phyloP scores from a whole-genome alignment of 2,888 invertebrate genomes.

The Ophion ventricosus region DNA sequence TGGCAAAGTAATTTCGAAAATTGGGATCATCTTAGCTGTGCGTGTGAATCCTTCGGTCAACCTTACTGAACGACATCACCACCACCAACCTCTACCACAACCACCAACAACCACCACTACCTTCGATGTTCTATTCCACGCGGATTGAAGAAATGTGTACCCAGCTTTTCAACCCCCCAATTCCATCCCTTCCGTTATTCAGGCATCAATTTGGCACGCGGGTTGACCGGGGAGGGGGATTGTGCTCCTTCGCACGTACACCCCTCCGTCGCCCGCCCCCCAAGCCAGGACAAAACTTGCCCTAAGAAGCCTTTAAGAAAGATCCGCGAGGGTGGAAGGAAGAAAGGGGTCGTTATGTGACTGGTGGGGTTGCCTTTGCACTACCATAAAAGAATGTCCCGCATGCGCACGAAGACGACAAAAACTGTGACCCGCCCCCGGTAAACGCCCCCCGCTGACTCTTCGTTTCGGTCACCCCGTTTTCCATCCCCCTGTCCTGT shows the following conservation, averaged over 20 bases:
- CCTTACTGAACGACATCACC: slow-evolving; percentile 31
- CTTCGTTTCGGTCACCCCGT: slow-evolving; percentile 69
- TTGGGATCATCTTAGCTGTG: slow-evolving; percentile 26
- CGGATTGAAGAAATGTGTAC: slow-evolving; percentile 37
- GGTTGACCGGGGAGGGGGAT: slow-evolving; percentile 12
- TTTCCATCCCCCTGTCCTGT: slow-evolving; percentile 61
- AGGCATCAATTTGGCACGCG: slow-evolving; percentile 44
- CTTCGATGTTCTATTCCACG: slow-evolving; percentile 53
- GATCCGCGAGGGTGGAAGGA: slow-evolving; percentile 72
- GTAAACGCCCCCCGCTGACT: slow-evolving; percentile 77
- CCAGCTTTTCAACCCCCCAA: slow-evolving; percentile 47
- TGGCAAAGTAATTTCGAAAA: slow-evolving; percentile 48
- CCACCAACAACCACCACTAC: slow-evolving; percentile 31
- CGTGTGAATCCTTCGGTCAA: slow-evolving; percentile 55
- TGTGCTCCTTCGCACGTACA: slow-evolving; percentile 30
- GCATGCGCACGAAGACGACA: slow-evolving; percentile 80
- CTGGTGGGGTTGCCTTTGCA: slow-evolving; percentile 67
- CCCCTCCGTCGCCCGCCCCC: slow-evolving; percentile 27
- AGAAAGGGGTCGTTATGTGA: slow-evolving; percentile 57
- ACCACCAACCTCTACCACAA: slow-evolving; percentile 19
- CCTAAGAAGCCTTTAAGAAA: slow-evolving; percentile 83
- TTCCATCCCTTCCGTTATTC: slow-evolving; percentile 46
- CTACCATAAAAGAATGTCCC: slow-evolving; percentile 78
- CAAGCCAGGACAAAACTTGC: slow-evolving; percentile 79
- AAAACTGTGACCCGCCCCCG: slow-evolving; percentile 81